Conservation (phyloP, 1,140 invertebrate genomes). For the Euschistus heros region DNA sequence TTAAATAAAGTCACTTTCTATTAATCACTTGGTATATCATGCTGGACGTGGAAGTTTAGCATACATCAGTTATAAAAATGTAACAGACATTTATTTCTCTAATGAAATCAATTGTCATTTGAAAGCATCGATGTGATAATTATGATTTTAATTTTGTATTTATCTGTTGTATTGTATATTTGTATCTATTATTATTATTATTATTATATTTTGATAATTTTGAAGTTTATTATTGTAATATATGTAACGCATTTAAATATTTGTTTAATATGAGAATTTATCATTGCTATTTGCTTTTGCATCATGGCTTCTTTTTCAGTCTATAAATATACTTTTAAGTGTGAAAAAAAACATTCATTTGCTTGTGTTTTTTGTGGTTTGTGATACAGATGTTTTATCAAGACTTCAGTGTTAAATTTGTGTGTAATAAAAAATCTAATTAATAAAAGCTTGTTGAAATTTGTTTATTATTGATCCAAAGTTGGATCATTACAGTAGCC, state of each 20-base stretch:
- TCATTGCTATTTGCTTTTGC: slow-evolving; percentile 15
- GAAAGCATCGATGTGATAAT: slow-evolving; percentile 7
- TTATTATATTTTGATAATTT: slow-evolving; percentile 16
- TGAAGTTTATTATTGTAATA: slow-evolving; percentile 14
- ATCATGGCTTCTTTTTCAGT: slow-evolving; percentile 12
- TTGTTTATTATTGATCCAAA: background rate
- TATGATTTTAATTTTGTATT: slow-evolving; percentile 19
- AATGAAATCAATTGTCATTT: background rate
- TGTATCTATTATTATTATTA: slow-evolving; percentile 14
- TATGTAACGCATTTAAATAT: slow-evolving; percentile 8
- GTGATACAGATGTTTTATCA: slow-evolving; percentile 19
- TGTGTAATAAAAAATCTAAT: slow-evolving; percentile 19
- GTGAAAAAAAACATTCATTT: background rate
- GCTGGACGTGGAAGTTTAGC: no score
- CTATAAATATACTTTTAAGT: slow-evolving; percentile 10
- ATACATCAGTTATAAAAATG: background rate
- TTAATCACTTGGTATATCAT: no score
- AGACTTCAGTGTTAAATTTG: slow-evolving; percentile 11
- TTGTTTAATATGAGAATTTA: background rate
- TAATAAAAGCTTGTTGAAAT: slow-evolving; percentile 21
- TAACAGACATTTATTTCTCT: slow-evolving; percentile 6
- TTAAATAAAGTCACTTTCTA: no score
- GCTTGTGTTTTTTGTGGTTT: slow-evolving; percentile 17
- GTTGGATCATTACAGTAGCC: no score
- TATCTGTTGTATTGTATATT: slow-evolving; percentile 10